Conservation (phyloP, 2,113 vertebrate genomes). For the Nannobrachium achirus region DNA sequence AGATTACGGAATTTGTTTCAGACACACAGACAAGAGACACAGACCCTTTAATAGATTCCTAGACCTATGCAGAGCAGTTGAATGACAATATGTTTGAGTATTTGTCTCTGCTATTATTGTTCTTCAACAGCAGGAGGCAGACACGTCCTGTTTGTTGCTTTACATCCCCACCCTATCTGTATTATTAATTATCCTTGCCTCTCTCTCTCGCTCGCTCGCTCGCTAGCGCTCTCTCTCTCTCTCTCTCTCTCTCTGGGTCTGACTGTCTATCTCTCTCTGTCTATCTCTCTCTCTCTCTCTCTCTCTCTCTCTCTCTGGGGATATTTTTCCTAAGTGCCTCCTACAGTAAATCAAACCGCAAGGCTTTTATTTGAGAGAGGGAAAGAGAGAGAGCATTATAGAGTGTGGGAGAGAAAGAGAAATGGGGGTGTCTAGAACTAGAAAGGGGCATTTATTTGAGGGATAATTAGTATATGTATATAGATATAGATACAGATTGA, state of each 20-base stretch:
- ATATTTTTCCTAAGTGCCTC: conserved; percentile 73
- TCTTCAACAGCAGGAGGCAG: conserved; percentile 62
- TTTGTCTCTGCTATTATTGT: background rate
- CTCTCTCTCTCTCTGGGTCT: background rate
- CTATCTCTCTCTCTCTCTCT: background rate
- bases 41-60: too few species aligned
- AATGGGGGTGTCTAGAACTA: background rate
- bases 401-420: background rate
- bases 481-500: too few species aligned
- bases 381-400: background rate
- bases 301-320: conserved; percentile 49
- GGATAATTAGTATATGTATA: too few species aligned
- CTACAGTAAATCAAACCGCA: conserved; percentile 79
- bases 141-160: conserved; percentile 17
- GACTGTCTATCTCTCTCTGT: background rate
- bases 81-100: too few species aligned
- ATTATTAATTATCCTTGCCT: conserved; percentile 15
- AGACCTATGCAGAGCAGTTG: too few species aligned
- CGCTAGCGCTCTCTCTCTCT: conserved; percentile 13
- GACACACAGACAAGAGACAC: too few species aligned
- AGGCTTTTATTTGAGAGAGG: conserved; percentile 61
- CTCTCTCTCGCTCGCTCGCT: conserved; percentile 3
- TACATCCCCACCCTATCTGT: background rate
- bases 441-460: conserved; percentile 45
- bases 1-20: too few species aligned